Conservation (phyloP, 2,113 vertebrate genomes). For the Ascaphus truei region DNA sequence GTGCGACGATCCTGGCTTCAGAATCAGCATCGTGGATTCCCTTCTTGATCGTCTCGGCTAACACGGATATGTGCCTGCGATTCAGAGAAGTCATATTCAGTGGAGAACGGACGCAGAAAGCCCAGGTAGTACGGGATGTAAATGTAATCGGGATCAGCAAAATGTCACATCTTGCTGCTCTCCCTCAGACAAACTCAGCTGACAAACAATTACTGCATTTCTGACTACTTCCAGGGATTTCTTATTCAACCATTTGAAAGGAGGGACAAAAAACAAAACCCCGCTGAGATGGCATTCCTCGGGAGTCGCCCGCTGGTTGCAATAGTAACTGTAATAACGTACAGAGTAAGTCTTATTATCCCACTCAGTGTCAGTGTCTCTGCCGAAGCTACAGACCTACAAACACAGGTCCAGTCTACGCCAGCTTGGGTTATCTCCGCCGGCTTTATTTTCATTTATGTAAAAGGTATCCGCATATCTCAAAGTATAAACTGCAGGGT, state of each 20-base stretch:
- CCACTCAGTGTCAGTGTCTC: neutral
- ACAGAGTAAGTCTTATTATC: constrained; percentile 1
- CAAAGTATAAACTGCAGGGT: no score
- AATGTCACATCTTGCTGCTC: neutral
- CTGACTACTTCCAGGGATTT: no score
- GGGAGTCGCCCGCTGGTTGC: constrained; percentile 44
- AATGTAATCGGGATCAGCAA: neutral
- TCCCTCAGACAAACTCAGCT: neutral
- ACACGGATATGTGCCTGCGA: constrained; percentile 88
- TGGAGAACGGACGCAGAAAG: neutral
- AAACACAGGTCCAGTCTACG: no score
- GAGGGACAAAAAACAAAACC: constrained; percentile 44
- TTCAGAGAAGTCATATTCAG: constrained; percentile 50
- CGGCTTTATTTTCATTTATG: no score
- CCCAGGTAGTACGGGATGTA: no score
- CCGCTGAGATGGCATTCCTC: constrained; percentile 43
- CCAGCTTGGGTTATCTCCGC: no score
- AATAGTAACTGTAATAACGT: constrained; percentile 43
- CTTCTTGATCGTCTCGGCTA: constrained; percentile 96
- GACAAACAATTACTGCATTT: no score
- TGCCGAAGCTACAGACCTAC: neutral
- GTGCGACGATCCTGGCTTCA: constrained; percentile 91
- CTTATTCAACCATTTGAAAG: constrained; percentile 19
- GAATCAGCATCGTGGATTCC: constrained; percentile 96
- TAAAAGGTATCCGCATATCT: no score